Evolutionary conservation across 2,888 invertebrate genomes (phyloP).

Genomic region (Drosophila maculinotata): DNA sequence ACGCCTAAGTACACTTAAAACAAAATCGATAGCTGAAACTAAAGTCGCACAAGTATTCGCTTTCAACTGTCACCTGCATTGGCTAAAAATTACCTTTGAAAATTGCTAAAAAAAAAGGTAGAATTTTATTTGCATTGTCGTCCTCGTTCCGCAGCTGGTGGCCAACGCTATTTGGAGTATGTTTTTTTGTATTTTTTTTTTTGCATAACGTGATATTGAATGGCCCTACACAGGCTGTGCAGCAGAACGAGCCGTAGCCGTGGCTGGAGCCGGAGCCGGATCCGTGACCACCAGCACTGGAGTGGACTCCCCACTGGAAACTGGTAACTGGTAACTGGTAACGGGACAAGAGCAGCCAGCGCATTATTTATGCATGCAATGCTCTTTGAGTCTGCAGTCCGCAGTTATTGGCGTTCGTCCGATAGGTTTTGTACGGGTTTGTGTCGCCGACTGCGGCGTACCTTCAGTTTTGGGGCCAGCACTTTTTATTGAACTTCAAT

Average conservation of each 20-base stretch:
- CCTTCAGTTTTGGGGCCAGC: conserved; percentile 48
- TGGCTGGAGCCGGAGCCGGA: conserved; percentile 8
- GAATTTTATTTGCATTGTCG: conserved; percentile 72
- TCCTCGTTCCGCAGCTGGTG: conserved; percentile 21
- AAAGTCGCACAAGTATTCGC: conserved; percentile 18
- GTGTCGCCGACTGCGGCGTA: conserved; percentile 39
- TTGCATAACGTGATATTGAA: conserved; percentile 61
- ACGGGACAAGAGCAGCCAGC: conserved; percentile 25
- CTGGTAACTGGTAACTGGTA: conserved; percentile 6
- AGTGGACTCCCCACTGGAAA: not conserved
- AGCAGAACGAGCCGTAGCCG: conserved; percentile 1
- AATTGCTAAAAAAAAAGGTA: conserved; percentile 30
- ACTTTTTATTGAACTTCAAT: conserved; percentile 74
- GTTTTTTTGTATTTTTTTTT: conserved; percentile 18
- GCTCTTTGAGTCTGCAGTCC: conserved; percentile 73
- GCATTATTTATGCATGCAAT: conserved; percentile 79
- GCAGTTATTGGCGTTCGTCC: conserved; percentile 69
- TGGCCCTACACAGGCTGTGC: conserved; percentile 32
- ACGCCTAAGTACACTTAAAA: conserved; percentile 34
- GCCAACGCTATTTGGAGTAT: conserved; percentile 34
- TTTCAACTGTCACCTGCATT: conserved; percentile 46
- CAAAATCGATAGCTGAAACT: conserved; percentile 29
- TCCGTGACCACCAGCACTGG: conserved; percentile 14
- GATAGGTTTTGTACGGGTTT: conserved; percentile 40
- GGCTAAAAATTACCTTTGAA: conserved; percentile 59